Evolutionary conservation across 1,140 invertebrate genomes (phyloP).

Genomic region (Heliconius eleuchia): DNA sequence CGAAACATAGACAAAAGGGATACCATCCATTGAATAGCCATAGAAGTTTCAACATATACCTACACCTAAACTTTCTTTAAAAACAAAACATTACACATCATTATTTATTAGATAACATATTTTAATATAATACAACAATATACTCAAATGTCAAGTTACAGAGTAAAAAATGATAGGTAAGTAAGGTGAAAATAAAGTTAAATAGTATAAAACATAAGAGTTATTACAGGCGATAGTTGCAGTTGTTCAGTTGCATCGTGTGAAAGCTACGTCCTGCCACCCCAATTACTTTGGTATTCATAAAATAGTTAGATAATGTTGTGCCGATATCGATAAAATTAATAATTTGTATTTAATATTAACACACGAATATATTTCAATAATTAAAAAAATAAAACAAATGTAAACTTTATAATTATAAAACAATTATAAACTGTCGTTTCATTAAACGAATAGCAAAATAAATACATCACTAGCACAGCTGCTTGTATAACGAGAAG

Average conservation of each 20-base stretch:
- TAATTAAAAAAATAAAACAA: neutral
- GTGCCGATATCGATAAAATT: slow-evolving; percentile 45
- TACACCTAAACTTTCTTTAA: neutral
- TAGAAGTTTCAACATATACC: neutral
- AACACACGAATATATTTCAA: neutral
- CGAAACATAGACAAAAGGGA: neutral
- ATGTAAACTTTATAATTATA: neutral
- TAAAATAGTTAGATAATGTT: slow-evolving; percentile 61
- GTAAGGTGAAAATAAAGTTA: neutral
- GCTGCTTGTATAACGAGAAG: slow-evolving; percentile 26
- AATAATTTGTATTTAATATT: neutral
- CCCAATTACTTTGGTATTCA: slow-evolving; percentile 71
- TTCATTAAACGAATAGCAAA: neutral
- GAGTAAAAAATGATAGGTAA: slow-evolving; percentile 28
- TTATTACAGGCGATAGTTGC: slow-evolving; percentile 45
- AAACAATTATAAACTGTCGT: neutral
- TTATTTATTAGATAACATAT: neutral
- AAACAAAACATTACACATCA: neutral
- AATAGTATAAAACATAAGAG: slow-evolving; percentile 21
- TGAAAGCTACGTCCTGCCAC: slow-evolving; percentile 71
- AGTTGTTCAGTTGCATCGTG: slow-evolving; percentile 67
- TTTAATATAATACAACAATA: neutral
- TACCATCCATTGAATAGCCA: neutral
- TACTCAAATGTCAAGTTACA: slow-evolving; percentile 29
- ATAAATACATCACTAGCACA: slow-evolving; percentile 25